phyloP scores from a whole-genome alignment of 2,888 invertebrate species.

The Nasonovia ribisnigri region DNA sequence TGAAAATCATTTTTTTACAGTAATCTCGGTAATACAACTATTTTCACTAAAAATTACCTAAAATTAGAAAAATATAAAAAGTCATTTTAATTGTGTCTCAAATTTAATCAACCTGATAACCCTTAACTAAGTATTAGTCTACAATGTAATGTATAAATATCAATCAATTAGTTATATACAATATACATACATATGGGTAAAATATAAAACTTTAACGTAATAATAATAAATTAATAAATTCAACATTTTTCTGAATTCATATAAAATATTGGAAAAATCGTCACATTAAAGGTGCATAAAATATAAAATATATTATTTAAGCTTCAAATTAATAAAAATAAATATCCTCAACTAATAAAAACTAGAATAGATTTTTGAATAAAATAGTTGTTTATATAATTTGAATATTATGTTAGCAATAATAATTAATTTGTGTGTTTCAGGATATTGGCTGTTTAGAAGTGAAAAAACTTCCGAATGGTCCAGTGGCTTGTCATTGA shows the following conservation, averaged over 20 bases:
- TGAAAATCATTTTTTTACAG: too few relatives aligned
- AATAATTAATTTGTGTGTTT: slow-evolving; percentile 66
- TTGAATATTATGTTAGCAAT: not conserved
- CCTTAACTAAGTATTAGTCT: not conserved
- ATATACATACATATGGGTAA: not conserved
- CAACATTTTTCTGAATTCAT: not conserved
- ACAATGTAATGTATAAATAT: not conserved
- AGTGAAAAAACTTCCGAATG: slow-evolving; percentile 82
- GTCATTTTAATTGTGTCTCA: not conserved
- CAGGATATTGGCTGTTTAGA: slow-evolving; percentile 85
- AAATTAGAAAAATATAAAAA: not conserved
- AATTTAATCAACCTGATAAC: not conserved
- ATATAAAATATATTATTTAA: not conserved
- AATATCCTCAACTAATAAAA: not conserved
- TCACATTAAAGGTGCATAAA: not conserved
- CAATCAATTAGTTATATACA: not conserved
- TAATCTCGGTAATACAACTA: not conserved
- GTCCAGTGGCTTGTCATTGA: slow-evolving; percentile 81
- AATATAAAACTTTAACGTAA: not conserved
- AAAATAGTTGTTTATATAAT: not conserved
- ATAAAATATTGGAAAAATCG: not conserved
- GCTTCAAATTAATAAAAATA: not conserved
- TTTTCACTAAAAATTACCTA: not conserved
- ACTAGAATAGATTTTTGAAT: too few relatives aligned
- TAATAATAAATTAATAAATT: too few relatives aligned